Evolutionary conservation across 2,888 invertebrate genomes (phyloP), one percentile per base, ranked within the genome.

Genomic region (Cephus runcator): DNA sequence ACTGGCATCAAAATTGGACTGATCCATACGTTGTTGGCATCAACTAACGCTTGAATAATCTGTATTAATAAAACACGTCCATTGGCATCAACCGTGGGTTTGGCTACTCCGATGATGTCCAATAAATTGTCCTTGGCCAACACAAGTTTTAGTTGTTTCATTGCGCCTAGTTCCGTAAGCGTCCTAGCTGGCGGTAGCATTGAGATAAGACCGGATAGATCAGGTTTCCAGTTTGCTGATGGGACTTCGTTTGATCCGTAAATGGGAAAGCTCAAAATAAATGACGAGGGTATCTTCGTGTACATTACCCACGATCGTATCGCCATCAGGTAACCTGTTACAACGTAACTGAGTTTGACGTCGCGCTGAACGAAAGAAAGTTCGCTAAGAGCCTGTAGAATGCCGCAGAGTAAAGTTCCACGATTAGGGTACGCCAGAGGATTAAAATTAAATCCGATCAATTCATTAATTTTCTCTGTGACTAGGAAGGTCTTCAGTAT

Each of bases 391-490:
- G 71, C 82, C 12, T 77, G 75, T 11, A 86, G 77, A 15, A 83
- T 68, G 11, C 75, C 75, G 9, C 80, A 78, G 33, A 86, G 69
- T 23, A 86, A 79, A 34, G 81, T 75, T 12, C 81, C 82, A 79
- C 80, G 81, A 76, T 81, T 84, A 12, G 84, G 81, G 35, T 82
- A 83, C 1, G 34, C 11, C 11, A 78, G 33, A 1, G 84, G 76
- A n/a, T 81, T 68, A 12, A 84, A 83, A 36, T 77, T 15, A n/a
- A 69, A 31, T 11, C 83, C 84, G 35, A 83, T 73, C 12, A 83
- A 34, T 68, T 76, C 12, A 12, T 4, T 15, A 9, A 85, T 78
- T 23, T 73, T 76, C 1, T 33, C 12, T 11, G 11, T 2, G 0
- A 34, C 76, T 3, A 85, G 80, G 11, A 84, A 69, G 12, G 33